Evolutionary conservation across 2,888 invertebrate genomes (phyloP), one percentile per base, ranked within the genome.

Genomic region (Beris chalybata): DNA sequence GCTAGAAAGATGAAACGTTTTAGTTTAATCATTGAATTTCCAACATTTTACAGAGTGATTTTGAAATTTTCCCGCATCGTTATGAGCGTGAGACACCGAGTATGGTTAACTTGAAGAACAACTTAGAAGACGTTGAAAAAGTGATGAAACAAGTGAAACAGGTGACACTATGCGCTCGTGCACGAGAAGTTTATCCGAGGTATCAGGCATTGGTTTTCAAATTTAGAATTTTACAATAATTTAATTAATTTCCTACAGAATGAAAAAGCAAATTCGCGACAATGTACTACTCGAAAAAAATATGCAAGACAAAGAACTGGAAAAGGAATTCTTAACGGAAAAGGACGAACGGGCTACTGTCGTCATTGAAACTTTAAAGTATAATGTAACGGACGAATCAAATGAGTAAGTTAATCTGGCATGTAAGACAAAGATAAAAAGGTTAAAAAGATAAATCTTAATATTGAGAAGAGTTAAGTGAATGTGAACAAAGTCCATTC

Each of bases 11-110:
- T 22, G 22, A 22, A 22, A 22, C 22, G 1, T 22, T 1, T 22
- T 22, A 38, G 2, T 38, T 38, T 3, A 38, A 7, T 38, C 9
- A 38, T 7, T 38, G 5, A 3, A 38, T 38, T 38, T 1, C 1
- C 3, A 38, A 38, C 9, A 1, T 38, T 38, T 5, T 9, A 7
- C 64, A 69, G 71, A 70, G 71, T 63, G 73, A 70, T 67, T 69
- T 70, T 63, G 58, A 68, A 50, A 52, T 69, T 53, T 67, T 75
- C 56, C 67, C 74, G 11, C 73, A 75, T 56, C 77, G 78, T 5
- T 81, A 79, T 69, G 74, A 77, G 6, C 75, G 80, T 0, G 79
- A 80, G 70, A 80, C 81, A 0, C 69, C 71, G n/a, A 77, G 77
- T 67, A 81, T 81, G 80, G 53, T 74, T 48, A 71, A 76, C 3